Evolutionary conservation across 1,140 invertebrate genomes (phyloP).

Genomic region (Hormaphis cornu): DNA sequence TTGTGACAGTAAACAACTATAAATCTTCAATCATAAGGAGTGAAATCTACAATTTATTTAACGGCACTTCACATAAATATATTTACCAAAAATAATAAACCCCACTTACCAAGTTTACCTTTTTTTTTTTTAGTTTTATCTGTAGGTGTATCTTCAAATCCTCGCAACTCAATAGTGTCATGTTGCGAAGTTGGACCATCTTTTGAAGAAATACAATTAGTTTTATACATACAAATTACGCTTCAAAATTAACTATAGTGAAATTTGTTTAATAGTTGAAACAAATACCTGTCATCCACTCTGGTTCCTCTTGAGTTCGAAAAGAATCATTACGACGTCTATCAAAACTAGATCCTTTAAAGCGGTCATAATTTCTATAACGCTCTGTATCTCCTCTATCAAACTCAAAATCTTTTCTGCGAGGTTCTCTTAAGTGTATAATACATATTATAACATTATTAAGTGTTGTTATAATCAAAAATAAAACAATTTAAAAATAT

Average conservation of each 20-base stretch:
- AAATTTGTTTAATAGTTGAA: slow-evolving; percentile 2
- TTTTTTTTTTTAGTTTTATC: slow-evolving; percentile 17
- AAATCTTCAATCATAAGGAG: too few relatives aligned
- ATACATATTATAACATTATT: background rate
- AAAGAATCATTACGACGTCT: slow-evolving; percentile 24
- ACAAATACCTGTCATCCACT: slow-evolving; percentile 46
- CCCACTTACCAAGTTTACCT: slow-evolving; percentile 15
- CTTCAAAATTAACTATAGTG: slow-evolving; percentile 21
- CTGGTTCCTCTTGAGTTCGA: slow-evolving; percentile 52
- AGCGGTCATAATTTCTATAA: slow-evolving; percentile 22
- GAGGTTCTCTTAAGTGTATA: slow-evolving; percentile 2
- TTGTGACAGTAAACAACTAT: too few relatives aligned
- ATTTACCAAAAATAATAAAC: background rate
- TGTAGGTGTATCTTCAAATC: slow-evolving; percentile 69
- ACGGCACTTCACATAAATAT: too few relatives aligned
- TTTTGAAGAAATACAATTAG: slow-evolving; percentile 45
- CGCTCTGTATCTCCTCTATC: slow-evolving; percentile 19
- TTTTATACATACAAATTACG: background rate
- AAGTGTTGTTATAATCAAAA: background rate
- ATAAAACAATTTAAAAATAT: background rate
- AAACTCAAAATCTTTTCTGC: slow-evolving; percentile 29
- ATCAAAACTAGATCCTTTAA: slow-evolving; percentile 21
- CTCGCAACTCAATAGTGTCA: slow-evolving; percentile 85
- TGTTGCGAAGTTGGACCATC: slow-evolving; percentile 78
- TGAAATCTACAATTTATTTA: too few relatives aligned